Base-by-base conservation (phyloP, 2,797 vertebrate species). In the Parotocinclus haroldoi region DNA sequence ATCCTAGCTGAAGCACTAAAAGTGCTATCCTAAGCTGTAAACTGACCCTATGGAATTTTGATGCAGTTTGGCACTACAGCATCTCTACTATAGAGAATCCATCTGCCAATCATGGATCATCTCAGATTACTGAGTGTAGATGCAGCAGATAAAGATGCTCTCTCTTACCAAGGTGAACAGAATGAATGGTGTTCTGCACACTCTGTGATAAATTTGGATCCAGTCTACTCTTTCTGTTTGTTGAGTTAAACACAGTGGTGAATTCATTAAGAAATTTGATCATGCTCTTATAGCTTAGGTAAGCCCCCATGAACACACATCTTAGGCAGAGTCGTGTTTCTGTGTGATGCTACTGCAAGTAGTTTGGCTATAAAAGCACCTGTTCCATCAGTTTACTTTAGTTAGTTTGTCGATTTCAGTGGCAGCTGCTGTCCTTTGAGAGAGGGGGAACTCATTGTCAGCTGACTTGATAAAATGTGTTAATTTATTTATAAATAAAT, bases 131-230 rank as follows among this genome's bases (percentile, higher is more conserved):
- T 54, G 13, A 48, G 62, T 39, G 62, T 19, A 59, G 55, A 53
- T 67, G 55, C 49, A 75, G 77, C 74, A 69, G 69, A 76, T 68
- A 57, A 53, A 19, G 10, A 1, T 11, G 13, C 13, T 36, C 55
- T 65, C 49, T 53, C 75, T 75, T 27, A 57, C 40, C 36, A 19
- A 36, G 74, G 79, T 78, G 82, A 85, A 87, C 84, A 83, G 84
- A 83, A 78, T 68, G 60, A 79, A 77, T 67, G 79, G 80, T 85
- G 79, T 86, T 80, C 81, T 79, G 86, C 81, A 84, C 83, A 80
- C 79, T 66, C 53, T 75, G 79, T 78, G 80, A 83, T 84, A 78
- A 86, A 84, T 80, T 77, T 79, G 73, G 74, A 77, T 56, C 68
- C 67, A 77, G 83, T 80, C 81, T 89, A 81, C 76, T 74, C 77